Conservation (phyloP, 2,797 vertebrate genomes). For the Psittacula derbiana region DNA sequence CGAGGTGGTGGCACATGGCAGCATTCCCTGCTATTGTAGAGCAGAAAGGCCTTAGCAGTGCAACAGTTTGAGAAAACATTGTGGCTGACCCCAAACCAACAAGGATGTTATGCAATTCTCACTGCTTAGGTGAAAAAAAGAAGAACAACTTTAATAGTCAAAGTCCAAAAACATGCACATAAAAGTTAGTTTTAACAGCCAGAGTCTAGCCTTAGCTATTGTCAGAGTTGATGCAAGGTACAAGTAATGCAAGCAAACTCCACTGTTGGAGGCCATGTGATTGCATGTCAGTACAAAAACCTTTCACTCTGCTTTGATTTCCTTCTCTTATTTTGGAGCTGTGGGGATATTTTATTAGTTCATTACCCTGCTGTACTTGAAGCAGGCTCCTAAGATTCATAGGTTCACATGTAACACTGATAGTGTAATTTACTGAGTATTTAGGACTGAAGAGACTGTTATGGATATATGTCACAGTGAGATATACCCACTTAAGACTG, state of each 20-base stretch:
- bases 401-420: background rate
- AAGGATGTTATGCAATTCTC: background rate
- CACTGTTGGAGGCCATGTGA: background rate
- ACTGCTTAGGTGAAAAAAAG: background rate
- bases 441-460: background rate
- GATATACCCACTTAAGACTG: background rate
- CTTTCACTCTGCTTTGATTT: background rate
- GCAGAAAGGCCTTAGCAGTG: background rate
- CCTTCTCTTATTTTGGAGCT: conserved; percentile 10
- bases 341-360: conserved; percentile 47
- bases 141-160: background rate
- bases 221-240: background rate
- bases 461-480: background rate
- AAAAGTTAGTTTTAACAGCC: background rate
- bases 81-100: background rate
- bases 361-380: background rate
- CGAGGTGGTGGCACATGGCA: background rate
- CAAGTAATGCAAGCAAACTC: background rate
- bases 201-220: background rate
- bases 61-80: background rate
- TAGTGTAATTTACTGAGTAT: background rate
- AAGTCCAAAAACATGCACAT: background rate
- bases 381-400: background rate
- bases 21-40: background rate
- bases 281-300: background rate